phyloP scores from a whole-genome alignment of 1,140 invertebrate species.

The Berghia stephanieae region DNA sequence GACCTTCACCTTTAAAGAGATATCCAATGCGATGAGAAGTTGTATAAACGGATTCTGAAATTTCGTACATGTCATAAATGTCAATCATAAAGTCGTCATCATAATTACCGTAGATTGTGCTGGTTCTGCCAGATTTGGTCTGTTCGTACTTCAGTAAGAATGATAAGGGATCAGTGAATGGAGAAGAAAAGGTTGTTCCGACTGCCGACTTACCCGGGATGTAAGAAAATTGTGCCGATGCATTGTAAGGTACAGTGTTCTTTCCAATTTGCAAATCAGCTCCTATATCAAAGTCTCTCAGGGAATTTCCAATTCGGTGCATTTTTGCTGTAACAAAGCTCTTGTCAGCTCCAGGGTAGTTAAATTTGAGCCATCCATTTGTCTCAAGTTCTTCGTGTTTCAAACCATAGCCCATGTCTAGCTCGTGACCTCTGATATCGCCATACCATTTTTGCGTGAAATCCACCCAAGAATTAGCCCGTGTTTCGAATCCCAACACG shows the following conservation, averaged over 20 bases:
- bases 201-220: neutral
- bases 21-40: constrained; percentile 9
- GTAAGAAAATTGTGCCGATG: constrained; percentile 7
- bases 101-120: constrained; percentile 20
- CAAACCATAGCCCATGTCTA: constrained; percentile 20
- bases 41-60: too few relatives aligned
- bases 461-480: constrained; percentile 18
- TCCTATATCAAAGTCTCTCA: constrained; percentile 20
- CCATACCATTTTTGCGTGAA: constrained; percentile 19
- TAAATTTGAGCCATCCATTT: neutral
- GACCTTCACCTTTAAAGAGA: neutral
- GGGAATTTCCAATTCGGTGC: neutral
- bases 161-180: constrained; percentile 15
- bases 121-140: neutral
- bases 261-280: constrained; percentile 24
- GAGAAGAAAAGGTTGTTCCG: constrained; percentile 19
- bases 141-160: constrained; percentile 14
- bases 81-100: constrained; percentile 4
- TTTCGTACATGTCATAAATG: neutral
- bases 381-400: constrained; percentile 12
- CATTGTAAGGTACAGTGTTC: constrained; percentile 18
- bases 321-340: constrained; percentile 10
- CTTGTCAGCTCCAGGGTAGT: constrained; percentile 5
- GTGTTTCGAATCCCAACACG: constrained; percentile 15
- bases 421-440: neutral